Evolutionary conservation across 2,113 vertebrate genomes (phyloP).

Genomic region (Hypomesus transpacificus): DNA sequence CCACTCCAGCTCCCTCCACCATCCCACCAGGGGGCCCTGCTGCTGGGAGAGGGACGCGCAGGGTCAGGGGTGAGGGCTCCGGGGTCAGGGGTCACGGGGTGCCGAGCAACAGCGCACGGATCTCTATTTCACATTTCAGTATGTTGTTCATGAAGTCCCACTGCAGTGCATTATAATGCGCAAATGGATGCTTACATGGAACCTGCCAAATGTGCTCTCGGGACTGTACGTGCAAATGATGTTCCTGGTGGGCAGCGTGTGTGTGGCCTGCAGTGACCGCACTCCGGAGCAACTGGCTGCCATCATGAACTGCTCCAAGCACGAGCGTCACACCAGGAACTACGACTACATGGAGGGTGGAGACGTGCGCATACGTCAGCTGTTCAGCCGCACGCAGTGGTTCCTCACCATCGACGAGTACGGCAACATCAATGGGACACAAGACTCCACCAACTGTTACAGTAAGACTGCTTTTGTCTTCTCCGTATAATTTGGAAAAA

Average conservation of each 20-base stretch:
- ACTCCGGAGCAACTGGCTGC: slow-evolving; percentile 91
- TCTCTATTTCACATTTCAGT: slow-evolving; percentile 83
- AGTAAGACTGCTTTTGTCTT: slow-evolving; percentile 76
- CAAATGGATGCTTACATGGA: slow-evolving; percentile 98
- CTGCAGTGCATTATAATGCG: slow-evolving; percentile 97
- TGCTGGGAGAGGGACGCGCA: slow-evolving; percentile 27
- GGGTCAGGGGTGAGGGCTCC: slow-evolving; percentile 31
- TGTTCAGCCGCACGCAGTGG: slow-evolving; percentile 97
- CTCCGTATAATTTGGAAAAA: background rate
- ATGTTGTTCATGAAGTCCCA: slow-evolving; percentile 90
- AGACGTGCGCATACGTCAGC: slow-evolving; percentile 93
- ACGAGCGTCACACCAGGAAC: slow-evolving; percentile 92
- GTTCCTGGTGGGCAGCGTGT: slow-evolving; percentile 87
- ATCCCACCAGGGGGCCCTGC: slow-evolving; percentile 25
- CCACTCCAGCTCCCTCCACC: slow-evolving; percentile 36
- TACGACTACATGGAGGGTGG: slow-evolving; percentile 99
- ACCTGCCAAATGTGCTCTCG: slow-evolving; percentile 93
- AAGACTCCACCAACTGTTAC: slow-evolving; percentile 91
- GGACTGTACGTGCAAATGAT: slow-evolving; percentile 89
- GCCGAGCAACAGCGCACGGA: slow-evolving; percentile 63
- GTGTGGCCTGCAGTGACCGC: slow-evolving; percentile 91
- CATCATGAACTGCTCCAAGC: slow-evolving; percentile 95
- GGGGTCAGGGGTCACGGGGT: slow-evolving; percentile 69
- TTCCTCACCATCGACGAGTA: slow-evolving; percentile 93
- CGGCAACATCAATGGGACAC: slow-evolving; percentile 93